phyloP scores from a whole-genome alignment of 2,797 vertebrate genomes.

The Miichthys miiuy region DNA sequence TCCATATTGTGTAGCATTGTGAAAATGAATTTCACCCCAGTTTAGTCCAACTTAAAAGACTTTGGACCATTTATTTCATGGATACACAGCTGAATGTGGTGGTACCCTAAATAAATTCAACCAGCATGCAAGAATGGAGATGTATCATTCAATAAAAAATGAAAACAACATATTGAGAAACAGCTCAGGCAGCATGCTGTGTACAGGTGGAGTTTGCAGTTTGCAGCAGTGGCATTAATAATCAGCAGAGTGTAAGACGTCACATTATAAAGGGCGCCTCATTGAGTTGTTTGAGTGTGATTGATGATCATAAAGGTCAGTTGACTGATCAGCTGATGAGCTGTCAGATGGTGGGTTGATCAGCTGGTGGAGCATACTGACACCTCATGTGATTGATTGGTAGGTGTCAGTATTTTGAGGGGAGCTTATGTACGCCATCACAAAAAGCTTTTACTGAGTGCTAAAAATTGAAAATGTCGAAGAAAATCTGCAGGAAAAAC shows the following conservation, averaged over 20 bases:
- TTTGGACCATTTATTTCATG: neutral
- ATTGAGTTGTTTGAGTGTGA: constrained; percentile 33
- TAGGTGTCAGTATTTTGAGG: neutral
- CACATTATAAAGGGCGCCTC: constrained; percentile 12
- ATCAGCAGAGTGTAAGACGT: constrained; percentile 12
- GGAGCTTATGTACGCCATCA: neutral
- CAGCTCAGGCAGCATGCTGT: neutral
- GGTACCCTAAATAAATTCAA: neutral
- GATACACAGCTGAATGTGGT: neutral
- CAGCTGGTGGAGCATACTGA: neutral
- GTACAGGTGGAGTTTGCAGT: constrained; percentile 2
- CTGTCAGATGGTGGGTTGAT: constrained; percentile 14
- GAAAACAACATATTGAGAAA: neutral
- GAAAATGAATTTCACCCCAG: constrained; percentile 3
- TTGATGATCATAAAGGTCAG: constrained; percentile 26
- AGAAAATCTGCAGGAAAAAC: neutral
- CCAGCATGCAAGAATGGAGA: neutral
- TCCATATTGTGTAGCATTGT: constrained; percentile 7
- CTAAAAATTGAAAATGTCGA: no score
- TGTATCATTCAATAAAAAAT: neutral
- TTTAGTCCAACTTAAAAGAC: neutral
- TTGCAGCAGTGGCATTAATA: neutral
- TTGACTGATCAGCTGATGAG: constrained; percentile 43
- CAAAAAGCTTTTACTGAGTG: neutral
- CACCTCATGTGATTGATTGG: neutral